phyloP scores from a whole-genome alignment of 2,113 vertebrate genomes.

The Pelvicachromis taeniatus region DNA sequence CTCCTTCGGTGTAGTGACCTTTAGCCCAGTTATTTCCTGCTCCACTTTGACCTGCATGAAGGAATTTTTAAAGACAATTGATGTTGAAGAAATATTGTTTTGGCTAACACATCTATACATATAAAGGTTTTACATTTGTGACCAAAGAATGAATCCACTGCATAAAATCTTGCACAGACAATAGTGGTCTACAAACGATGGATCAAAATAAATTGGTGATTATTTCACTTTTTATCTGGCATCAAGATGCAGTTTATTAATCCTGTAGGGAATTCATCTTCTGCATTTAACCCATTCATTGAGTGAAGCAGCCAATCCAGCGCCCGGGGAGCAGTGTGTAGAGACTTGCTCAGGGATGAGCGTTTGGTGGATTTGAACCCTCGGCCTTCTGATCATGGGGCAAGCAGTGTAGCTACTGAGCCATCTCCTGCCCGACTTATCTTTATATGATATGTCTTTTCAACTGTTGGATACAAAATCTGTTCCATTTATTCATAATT shows the following conservation, averaged over 20 bases:
- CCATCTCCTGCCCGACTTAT: too few relatives aligned
- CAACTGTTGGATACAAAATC: neutral
- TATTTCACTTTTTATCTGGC: neutral
- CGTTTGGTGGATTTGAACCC: too few relatives aligned
- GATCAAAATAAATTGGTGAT: neutral
- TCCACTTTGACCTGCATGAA: slow-evolving; percentile 72
- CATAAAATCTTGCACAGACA: neutral
- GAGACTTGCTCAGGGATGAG: too few relatives aligned
- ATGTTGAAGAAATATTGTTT: neutral
- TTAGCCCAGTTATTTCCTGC: slow-evolving; percentile 80
- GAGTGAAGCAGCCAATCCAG: too few relatives aligned
- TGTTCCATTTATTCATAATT: neutral
- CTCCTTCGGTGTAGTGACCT: slow-evolving; percentile 78
- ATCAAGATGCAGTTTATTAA: neutral
- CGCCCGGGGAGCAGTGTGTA: too few relatives aligned
- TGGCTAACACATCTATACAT: neutral
- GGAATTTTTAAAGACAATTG: neutral
- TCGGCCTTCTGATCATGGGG: too few relatives aligned
- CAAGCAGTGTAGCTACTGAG: too few relatives aligned
- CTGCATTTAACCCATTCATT: too few relatives aligned
- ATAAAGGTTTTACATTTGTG: neutral
- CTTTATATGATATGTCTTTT: neutral
- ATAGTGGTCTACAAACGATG: neutral
- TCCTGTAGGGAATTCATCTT: too few relatives aligned
- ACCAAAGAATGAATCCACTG: neutral